Evolutionary conservation across 2,797 vertebrate genomes (phyloP).

Genomic region (Oryzias sinensis): DNA sequence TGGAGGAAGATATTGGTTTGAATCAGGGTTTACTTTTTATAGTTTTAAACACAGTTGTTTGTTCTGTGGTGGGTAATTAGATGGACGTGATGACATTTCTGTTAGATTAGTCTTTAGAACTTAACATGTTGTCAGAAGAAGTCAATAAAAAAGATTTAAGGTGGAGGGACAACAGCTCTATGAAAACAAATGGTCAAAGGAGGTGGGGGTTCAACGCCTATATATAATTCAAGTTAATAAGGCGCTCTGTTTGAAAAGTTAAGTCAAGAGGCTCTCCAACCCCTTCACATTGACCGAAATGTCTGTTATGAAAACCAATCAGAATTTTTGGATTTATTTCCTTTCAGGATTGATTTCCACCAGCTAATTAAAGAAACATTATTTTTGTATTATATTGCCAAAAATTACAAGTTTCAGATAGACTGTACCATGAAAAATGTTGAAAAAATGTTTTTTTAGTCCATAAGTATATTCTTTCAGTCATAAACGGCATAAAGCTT

Average conservation of each 20-base stretch:
- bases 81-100: slow-evolving; percentile 56
- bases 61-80: slow-evolving; percentile 47
- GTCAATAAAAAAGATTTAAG: slow-evolving; percentile 73
- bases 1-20: slow-evolving; percentile 19
- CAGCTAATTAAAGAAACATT: not conserved
- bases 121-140: slow-evolving; percentile 35
- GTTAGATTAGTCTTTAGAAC: slow-evolving; percentile 44
- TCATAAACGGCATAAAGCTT: slow-evolving; percentile 13
- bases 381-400: slow-evolving; percentile 3
- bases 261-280: slow-evolving; percentile 35
- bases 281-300: not conserved
- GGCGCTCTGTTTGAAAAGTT: slow-evolving; percentile 50
- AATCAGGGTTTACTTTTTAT: slow-evolving; percentile 42
- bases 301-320: not conserved
- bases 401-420: not conserved
- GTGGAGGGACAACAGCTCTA: slow-evolving; percentile 42
- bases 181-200: slow-evolving; percentile 47
- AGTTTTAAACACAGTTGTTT: not conserved
- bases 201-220: slow-evolving; percentile 43
- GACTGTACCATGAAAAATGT: slow-evolving; percentile 1
- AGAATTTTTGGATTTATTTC: not conserved
- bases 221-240: slow-evolving; percentile 61
- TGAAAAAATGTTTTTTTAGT: not conserved
- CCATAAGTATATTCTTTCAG: slow-evolving; percentile 1
- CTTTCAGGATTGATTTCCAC: slow-evolving; percentile 10